Base-by-base conservation (phyloP, 2,113 vertebrate species). In the Delphinus delphis region DNA sequence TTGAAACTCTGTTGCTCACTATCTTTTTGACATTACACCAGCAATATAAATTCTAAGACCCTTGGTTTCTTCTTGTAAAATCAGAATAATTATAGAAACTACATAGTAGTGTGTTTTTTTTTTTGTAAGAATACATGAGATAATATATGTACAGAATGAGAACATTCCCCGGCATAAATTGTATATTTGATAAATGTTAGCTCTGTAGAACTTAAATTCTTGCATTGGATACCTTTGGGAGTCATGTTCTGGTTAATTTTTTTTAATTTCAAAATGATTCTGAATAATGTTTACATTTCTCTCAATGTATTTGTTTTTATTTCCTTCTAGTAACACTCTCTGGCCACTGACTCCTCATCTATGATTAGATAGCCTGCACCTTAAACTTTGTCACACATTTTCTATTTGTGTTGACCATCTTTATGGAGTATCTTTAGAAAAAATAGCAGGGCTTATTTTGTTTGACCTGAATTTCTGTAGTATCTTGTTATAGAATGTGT, bases 131-230 rank as follows among this genome's bases (percentile, higher is more conserved):
- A 60, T 86, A 58, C 70, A 79, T 65, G 76, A 73, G 31, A 26
- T 47, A 41, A 74, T 58, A 50, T 21, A n/a, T 53, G 9, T 81
- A 36, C 15, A 94, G 31, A 89, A 94, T 84, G 74, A 90, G 38
- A 92, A 47, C 31, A 76, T n/a, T 89, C 77, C 18, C 53, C 88
- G 91, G 25, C 70, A 74, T 89, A 88, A 94, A 86, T 77, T 87
- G 50, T 38, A 41, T 12, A 28, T 14, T 86, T 83, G 68, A 90
- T 77, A 92, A 81, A 87, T 38, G 41, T 71, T 50, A 53, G 23
- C 53, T 88, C 67, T 85, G 44, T 76, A 93, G 41, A 81, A 73
- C 9, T 41, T 94, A 90, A 84, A 95, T 70, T 74, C 21, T 81
- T 83, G 25, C 15, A 8, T 2, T 58, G 12, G 31, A 84, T 14